Conservation (phyloP, 2,113 vertebrate genomes). For the Nothobranchius kuhntae region DNA sequence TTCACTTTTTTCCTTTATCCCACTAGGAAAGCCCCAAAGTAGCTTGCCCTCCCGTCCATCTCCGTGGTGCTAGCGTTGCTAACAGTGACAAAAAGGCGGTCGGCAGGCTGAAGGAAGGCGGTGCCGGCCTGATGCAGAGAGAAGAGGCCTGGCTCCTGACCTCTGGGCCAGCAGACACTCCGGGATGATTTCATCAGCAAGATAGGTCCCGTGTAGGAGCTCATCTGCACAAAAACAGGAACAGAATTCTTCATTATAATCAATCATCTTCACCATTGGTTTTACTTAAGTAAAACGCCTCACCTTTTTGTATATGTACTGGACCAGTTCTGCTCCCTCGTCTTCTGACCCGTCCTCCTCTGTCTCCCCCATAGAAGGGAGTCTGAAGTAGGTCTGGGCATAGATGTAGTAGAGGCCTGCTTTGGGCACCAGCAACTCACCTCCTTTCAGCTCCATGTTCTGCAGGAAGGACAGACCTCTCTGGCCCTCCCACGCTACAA, state of each 20-base stretch:
- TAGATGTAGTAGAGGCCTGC: slow-evolving; percentile 90
- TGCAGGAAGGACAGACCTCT: slow-evolving; percentile 84
- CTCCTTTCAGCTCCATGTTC: slow-evolving; percentile 83
- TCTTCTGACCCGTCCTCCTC: slow-evolving; percentile 58
- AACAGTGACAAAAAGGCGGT: slow-evolving; percentile 89
- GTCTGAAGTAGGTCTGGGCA: slow-evolving; percentile 89
- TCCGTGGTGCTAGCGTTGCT: slow-evolving; percentile 84
- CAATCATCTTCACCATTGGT: too few species aligned
- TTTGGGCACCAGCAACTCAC: slow-evolving; percentile 84
- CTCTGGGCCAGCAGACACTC: slow-evolving; percentile 89
- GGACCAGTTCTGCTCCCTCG: slow-evolving; percentile 84
- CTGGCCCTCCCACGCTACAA: slow-evolving; percentile 84
- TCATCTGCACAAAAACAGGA: slow-evolving; percentile 59
- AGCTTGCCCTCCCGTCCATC: slow-evolving; percentile 89
- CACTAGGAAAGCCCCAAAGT: slow-evolving; percentile 89
- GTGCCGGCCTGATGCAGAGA: slow-evolving; percentile 92
- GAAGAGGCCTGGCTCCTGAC: slow-evolving; percentile 86
- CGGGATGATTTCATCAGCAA: slow-evolving; percentile 91
- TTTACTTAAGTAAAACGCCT: background rate
- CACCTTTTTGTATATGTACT: slow-evolving; percentile 91
- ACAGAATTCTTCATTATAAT: background rate
- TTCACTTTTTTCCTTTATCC: slow-evolving; percentile 64
- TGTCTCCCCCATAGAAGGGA: slow-evolving; percentile 64
- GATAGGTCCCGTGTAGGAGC: slow-evolving; percentile 85
- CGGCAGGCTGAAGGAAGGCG: slow-evolving; percentile 84